These are phyloP conservation scores for Pherbina coryleti DNA, from an alignment of 2,888 invertebrate species.

Conservation along the genomic window DNA sequence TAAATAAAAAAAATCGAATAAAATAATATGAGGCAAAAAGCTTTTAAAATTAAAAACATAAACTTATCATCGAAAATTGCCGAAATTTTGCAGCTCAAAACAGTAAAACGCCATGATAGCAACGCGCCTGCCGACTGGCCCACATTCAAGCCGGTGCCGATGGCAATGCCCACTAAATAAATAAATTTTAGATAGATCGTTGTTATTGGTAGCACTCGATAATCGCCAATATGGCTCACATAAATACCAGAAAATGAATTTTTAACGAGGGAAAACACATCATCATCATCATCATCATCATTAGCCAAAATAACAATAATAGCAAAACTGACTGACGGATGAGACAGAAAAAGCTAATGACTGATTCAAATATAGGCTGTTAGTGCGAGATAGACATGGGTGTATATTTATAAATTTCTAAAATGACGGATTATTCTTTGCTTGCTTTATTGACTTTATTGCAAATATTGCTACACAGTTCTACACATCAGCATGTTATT, in stretches of 20 bases:
- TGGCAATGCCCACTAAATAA: background rate
- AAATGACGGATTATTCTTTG: too few species aligned
- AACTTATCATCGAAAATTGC: background rate
- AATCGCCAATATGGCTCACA: slow-evolving; percentile 8
- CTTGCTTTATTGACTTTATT: too few species aligned
- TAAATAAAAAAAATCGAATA: background rate
- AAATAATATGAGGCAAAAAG: background rate
- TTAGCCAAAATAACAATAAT: background rate
- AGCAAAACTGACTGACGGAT: background rate
- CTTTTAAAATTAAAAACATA: background rate
- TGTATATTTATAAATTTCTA: too few species aligned
- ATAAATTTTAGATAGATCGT: background rate
- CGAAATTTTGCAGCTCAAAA: background rate
- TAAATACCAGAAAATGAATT: background rate
- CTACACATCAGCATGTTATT: too few species aligned
- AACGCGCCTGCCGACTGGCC: too few species aligned
- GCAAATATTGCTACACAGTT: too few species aligned
- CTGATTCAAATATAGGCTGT: background rate
- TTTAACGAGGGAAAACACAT: background rate
- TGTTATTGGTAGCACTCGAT: background rate
- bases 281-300: background rate
- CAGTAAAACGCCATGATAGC: too few species aligned
- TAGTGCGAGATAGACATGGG: too few species aligned
- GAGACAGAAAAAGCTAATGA: background rate
- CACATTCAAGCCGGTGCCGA: background rate